Percentiles rank a stretch among this genome's conserved stretches.
These are phyloP conservation scores for Cydia fagiglandana DNA, from an alignment of 1,140 invertebrate species.

Conservation along the genomic window DNA sequence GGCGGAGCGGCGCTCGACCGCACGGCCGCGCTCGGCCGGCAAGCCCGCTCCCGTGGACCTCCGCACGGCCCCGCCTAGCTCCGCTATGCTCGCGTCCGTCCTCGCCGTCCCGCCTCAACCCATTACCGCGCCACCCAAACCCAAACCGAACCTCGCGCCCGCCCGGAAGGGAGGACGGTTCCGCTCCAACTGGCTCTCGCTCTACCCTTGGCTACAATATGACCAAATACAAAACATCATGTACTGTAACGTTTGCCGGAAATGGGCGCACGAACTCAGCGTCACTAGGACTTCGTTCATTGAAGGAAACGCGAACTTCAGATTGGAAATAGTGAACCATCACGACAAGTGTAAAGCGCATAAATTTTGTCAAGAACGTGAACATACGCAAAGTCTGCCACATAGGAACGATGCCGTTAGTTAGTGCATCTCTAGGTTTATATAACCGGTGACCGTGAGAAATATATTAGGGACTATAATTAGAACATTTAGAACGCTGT, in stretches of 20 bases:
- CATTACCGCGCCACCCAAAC: conserved; percentile 45
- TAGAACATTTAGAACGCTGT: conserved; percentile 9
- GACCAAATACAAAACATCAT: conserved; percentile 84
- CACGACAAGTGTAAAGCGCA: conserved; percentile 89
- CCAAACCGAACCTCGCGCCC: conserved; percentile 31
- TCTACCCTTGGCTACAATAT: conserved; percentile 85
- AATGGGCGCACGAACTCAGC: conserved; percentile 84
- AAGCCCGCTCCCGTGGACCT: conserved; percentile 41
- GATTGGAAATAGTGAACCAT: conserved; percentile 87
- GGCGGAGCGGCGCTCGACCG: conserved; percentile 44
- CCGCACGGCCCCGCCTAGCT: conserved; percentile 33
- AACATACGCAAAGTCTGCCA: conserved; percentile 46
- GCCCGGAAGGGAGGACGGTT: conserved; percentile 82
- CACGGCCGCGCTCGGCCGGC: conserved; percentile 26
- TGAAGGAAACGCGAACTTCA: conserved; percentile 86
- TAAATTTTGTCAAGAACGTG: conserved; percentile 80
- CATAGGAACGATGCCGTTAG: not conserved
- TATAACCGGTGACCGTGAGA: conserved; percentile 11
- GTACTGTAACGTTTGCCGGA: conserved; percentile 86
- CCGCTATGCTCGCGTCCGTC: conserved; percentile 44
- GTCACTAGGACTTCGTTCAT: conserved; percentile 87
- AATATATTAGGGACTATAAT: conserved; percentile 19
- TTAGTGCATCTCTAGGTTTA: conserved; percentile 9
- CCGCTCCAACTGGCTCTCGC: conserved; percentile 82
- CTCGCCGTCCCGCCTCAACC: conserved; percentile 40